A percentile compares a stretch with the other conserved stretches of the same genome.
phyloP scores from a whole-genome alignment of 2,888 invertebrate species.

The Crioceris asparagi region DNA sequence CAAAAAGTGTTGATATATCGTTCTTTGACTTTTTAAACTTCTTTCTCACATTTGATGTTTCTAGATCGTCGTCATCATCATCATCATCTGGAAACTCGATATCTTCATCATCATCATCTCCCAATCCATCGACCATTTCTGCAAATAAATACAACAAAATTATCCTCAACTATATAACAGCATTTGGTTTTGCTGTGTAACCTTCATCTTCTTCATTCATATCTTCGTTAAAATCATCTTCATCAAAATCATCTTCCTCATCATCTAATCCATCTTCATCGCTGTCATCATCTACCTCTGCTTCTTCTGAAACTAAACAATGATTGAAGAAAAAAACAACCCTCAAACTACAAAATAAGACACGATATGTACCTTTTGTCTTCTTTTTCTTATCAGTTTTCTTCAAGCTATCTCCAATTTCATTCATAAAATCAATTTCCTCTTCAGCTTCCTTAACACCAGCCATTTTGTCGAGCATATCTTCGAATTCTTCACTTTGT shows the following conservation, averaged over 20 bases:
- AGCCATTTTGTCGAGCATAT: slow-evolving; percentile 49
- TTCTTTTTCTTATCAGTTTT: slow-evolving; percentile 19
- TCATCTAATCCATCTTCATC: slow-evolving; percentile 5
- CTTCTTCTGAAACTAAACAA: background rate
- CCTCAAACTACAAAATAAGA: background rate
- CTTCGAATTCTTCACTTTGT: slow-evolving; percentile 66
- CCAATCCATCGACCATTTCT: too few relatives aligned
- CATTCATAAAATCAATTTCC: slow-evolving; percentile 57
- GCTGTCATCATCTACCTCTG: slow-evolving; percentile 1
- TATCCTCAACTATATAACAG: too few relatives aligned
- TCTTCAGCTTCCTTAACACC: slow-evolving; percentile 39
- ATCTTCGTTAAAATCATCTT: slow-evolving; percentile 14
- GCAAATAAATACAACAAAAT: too few relatives aligned
- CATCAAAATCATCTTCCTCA: slow-evolving; percentile 12
- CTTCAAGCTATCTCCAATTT: slow-evolving; percentile 44
- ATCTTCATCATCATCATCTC: slow-evolving; percentile 34
- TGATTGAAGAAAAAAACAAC: background rate
- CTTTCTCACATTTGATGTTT: slow-evolving; percentile 26
- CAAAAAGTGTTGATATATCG: slow-evolving; percentile 59
- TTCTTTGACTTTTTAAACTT: slow-evolving; percentile 16
- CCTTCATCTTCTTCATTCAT: slow-evolving; percentile 14
- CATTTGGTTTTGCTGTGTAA: too few relatives aligned
- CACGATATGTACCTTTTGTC: slow-evolving; percentile 6
- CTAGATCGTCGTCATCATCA: slow-evolving; percentile 36
- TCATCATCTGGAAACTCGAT: slow-evolving; percentile 41